phyloP scores from a whole-genome alignment of 1,140 invertebrate species.

The Hylaeus volcanicus region DNA sequence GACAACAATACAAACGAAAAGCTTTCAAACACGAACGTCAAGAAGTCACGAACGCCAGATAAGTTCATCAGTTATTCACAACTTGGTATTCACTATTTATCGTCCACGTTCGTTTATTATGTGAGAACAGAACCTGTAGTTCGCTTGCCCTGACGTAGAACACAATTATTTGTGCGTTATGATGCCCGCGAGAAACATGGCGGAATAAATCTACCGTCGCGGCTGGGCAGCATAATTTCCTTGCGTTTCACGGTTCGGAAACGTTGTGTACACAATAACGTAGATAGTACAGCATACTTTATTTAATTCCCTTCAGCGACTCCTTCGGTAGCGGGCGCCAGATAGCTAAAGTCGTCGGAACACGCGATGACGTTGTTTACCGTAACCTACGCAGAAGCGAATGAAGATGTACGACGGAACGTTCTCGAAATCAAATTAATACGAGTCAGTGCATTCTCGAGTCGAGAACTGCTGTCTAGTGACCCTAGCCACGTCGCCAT shows the following conservation, averaged over 20 bases:
- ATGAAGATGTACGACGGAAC: constrained; percentile 36
- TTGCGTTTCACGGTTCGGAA: constrained; percentile 29
- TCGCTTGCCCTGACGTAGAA: not conserved
- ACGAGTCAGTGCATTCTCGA: constrained; percentile 7
- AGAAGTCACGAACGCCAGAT: not conserved
- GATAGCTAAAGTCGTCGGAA: not conserved
- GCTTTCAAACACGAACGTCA: too few relatives aligned
- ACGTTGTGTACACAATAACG: constrained; percentile 37
- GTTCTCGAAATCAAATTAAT: constrained; percentile 49
- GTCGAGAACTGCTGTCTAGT: not conserved
- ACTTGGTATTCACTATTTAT: not conserved
- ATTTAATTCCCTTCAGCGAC: constrained; percentile 49
- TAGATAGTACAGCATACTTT: constrained; percentile 23
- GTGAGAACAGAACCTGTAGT: not conserved
- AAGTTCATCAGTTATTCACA: not conserved
- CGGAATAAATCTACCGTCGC: constrained; percentile 39
- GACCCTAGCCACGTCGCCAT: not conserved
- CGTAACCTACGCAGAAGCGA: constrained; percentile 22
- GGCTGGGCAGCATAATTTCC: constrained; percentile 37
- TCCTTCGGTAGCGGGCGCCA: constrained; percentile 9
- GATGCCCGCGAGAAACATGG: constrained; percentile 7
- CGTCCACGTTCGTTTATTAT: not conserved
- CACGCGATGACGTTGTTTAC: constrained; percentile 30
- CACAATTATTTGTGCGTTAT: constrained; percentile 5
- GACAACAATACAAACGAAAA: too few relatives aligned